phyloP scores from a whole-genome alignment of 2,888 invertebrate genomes.

The Nesidiocoris tenuis region DNA sequence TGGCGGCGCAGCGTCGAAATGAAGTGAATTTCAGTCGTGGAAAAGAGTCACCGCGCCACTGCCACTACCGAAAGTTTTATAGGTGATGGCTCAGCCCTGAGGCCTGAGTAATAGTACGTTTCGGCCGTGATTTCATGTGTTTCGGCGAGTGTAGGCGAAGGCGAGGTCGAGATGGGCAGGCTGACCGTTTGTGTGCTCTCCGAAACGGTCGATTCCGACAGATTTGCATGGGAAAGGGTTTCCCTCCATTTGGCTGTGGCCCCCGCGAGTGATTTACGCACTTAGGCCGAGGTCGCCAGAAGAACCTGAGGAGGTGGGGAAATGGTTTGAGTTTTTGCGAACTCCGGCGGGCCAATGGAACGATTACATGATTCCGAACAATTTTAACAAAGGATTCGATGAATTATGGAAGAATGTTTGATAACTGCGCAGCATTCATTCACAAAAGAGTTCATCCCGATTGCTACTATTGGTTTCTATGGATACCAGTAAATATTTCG shows the following conservation, averaged over 20 bases:
- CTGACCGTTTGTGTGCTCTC: background rate
- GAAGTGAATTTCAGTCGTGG: background rate
- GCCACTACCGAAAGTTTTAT: background rate
- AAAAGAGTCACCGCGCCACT: background rate
- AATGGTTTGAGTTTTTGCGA: background rate
- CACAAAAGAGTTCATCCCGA: too few relatives aligned
- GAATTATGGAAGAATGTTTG: too few relatives aligned
- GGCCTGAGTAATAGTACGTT: background rate
- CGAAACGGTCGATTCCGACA: background rate
- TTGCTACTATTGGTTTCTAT: too few relatives aligned
- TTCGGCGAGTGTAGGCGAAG: too few relatives aligned
- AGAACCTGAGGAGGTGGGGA: background rate
- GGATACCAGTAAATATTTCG: too few relatives aligned
- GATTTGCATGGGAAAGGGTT: background rate
- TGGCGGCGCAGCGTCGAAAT: background rate
- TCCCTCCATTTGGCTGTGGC: background rate
- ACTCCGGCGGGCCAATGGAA: background rate
- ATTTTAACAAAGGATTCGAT: too few relatives aligned
- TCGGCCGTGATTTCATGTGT: background rate
- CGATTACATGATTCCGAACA: background rate
- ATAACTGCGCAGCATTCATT: too few relatives aligned
- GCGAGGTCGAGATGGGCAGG: background rate
- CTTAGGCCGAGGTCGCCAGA: background rate
- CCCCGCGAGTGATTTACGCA: background rate
- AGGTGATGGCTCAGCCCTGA: background rate